These are phyloP conservation scores for Rallus crepitans DNA, from an alignment of 2,797 vertebrate species.

Conservation along the genomic window DNA sequence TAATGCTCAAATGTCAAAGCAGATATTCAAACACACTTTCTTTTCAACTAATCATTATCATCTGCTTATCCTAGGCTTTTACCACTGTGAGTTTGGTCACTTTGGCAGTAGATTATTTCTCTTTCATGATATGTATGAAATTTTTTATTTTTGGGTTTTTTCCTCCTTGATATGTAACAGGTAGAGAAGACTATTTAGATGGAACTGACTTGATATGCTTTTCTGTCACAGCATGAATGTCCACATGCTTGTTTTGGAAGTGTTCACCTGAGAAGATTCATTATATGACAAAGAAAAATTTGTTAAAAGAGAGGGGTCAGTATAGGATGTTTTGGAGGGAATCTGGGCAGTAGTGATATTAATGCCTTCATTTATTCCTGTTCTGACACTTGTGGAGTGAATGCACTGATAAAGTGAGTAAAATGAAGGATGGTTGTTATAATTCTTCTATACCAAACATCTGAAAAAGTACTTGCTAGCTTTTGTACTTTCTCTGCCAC, in stretches of 20 bases:
- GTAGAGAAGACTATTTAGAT: not conserved
- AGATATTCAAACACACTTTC: slow-evolving; percentile 2
- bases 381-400: not conserved
- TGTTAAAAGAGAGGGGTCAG: not conserved
- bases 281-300: not conserved
- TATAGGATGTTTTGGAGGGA: accelerated
- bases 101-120: not conserved
- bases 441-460: not conserved
- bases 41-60: not conserved
- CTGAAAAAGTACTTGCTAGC: not conserved
- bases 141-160: not conserved
- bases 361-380: not conserved
- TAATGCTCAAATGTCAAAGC: not conserved
- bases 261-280: not conserved
- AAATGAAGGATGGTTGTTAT: not conserved
- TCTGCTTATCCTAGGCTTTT: not conserved
- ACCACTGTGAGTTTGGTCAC: not conserved
- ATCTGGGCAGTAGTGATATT: not conserved
- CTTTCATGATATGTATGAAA: not conserved
- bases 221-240: not conserved
- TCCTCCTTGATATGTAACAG: not conserved
- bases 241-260: not conserved
- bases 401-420: not conserved
- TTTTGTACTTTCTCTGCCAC: not conserved
- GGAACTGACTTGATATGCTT: not conserved